phyloP scores from a whole-genome alignment of 1,140 invertebrate species.

The Drosophila rhopaloa region DNA sequence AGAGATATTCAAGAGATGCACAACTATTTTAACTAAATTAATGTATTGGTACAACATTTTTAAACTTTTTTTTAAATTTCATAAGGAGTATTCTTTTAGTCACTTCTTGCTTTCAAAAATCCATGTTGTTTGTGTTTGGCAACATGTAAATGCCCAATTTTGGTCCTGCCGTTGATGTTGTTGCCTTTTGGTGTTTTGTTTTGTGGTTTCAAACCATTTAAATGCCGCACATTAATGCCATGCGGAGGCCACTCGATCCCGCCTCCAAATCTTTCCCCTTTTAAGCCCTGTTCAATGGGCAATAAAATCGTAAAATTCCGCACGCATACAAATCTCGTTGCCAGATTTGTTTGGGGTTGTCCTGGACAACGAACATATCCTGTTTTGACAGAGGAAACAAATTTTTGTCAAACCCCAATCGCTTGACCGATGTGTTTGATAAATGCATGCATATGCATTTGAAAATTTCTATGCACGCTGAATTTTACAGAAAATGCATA shows the following conservation, averaged over 20 bases:
- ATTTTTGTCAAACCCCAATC: constrained; percentile 54
- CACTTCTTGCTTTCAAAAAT: neutral
- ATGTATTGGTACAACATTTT: neutral
- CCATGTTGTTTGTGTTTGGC: constrained; percentile 15
- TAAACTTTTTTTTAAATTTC: neutral
- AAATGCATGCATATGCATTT: constrained; percentile 12
- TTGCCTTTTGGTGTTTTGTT: constrained; percentile 71
- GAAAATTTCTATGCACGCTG: constrained; percentile 1
- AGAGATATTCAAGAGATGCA: too few species aligned
- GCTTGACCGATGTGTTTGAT: constrained; percentile 8
- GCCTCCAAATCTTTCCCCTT: neutral
- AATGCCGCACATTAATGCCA: constrained; percentile 76
- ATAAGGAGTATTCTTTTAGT: constrained; percentile 3
- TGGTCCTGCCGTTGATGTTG: constrained; percentile 38
- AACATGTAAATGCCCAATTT: constrained; percentile 71
- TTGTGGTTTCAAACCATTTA: constrained; percentile 74
- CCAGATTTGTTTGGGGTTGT: constrained; percentile 24
- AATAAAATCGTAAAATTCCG: constrained; percentile 72
- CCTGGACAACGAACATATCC: constrained; percentile 37
- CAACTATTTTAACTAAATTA: too few species aligned
- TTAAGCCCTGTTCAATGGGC: constrained; percentile 56
- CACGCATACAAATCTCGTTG: constrained; percentile 43
- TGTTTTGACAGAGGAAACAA: constrained; percentile 46
- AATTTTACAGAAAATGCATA: neutral
- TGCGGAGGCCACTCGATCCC: constrained; percentile 25